phyloP scores from a whole-genome alignment of 2,888 invertebrate species.

The Sinelater perroti region DNA sequence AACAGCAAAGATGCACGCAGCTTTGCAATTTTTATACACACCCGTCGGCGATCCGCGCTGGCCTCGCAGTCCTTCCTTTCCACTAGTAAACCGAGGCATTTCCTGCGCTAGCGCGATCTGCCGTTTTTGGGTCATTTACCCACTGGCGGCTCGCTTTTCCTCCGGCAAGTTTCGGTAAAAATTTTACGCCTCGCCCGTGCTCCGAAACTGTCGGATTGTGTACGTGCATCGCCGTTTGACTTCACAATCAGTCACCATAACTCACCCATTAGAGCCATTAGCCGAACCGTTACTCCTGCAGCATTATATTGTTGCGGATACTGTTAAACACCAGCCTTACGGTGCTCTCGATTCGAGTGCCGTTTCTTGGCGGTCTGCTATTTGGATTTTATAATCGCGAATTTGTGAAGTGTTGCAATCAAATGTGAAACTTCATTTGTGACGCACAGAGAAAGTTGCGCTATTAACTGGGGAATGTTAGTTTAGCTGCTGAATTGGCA shows the following conservation, averaged over 20 bases:
- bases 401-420: no score
- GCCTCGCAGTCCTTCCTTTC: constrained; percentile 9
- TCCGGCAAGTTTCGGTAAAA: no score
- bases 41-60: constrained; percentile 2
- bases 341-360: constrained; percentile 28
- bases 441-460: no score
- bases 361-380: neutral
- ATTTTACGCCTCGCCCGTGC: no score
- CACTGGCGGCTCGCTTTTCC: constrained; percentile 7
- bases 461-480: no score
- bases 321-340: constrained; percentile 28
- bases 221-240: no score
- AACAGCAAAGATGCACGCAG: constrained; percentile 5
- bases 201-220: no score
- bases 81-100: constrained; percentile 6
- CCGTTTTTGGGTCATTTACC: constrained; percentile 14
- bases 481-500: no score
- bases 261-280: constrained; percentile 15
- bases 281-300: constrained; percentile 26
- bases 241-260: neutral
- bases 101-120: constrained; percentile 7
- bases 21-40: constrained; percentile 12
- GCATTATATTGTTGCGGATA: constrained; percentile 31
- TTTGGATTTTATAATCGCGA: neutral
- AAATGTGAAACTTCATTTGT: no score